Evolutionary conservation across 2,797 vertebrate genomes (phyloP), one percentile per base, ranked within the genome.

Genomic region (Chelon auratus): DNA sequence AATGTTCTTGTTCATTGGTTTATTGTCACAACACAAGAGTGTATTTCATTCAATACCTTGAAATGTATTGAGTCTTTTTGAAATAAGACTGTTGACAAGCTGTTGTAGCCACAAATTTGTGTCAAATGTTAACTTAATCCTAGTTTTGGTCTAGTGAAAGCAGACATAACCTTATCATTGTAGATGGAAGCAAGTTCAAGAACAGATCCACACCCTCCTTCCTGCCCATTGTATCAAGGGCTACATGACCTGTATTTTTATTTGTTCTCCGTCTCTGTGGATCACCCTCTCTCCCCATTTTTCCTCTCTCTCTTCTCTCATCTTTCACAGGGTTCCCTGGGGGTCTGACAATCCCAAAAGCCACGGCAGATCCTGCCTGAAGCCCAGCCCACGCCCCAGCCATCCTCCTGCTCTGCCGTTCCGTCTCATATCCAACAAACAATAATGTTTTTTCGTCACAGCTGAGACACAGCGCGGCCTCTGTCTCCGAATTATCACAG

Each of bases 1-100:
- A 50, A 52, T 37, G 63, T 66, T 57, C 18, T 36, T 58, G 6
- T 43, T 51, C 26, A 60, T 62, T 8, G 22, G 12, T 69, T 68
- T 33, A 42, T 40, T 53, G 57, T 62, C 64, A 66, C 42, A 67
- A 67, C 62, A 26, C 1, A 11, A 33, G 22, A 47, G 40, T 37
- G 18, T 37, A 47, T 62, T 15, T 62, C 33, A 36, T 30, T 18
- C 24, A 22, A 5, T 11, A 40, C 40, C 42, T 43, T 59, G 10
- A 55, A 42, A 73, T 63, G 3, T 7, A 30, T 58, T 67, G 37
- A 15, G 30, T 33, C 53, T 18, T 2, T 59, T 40, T 64, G 30
- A 30, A 39, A 22, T 26, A 37, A 64, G 40, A 11, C 40, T 45
- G 52, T 30, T 43, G 55, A 50, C 15, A 22, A 33, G 20, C 52